A percentile compares a stretch with the other conserved stretches of the same genome.
Conservation (phyloP, 2,113 vertebrate genomes). For the Bubo scandiacus region DNA sequence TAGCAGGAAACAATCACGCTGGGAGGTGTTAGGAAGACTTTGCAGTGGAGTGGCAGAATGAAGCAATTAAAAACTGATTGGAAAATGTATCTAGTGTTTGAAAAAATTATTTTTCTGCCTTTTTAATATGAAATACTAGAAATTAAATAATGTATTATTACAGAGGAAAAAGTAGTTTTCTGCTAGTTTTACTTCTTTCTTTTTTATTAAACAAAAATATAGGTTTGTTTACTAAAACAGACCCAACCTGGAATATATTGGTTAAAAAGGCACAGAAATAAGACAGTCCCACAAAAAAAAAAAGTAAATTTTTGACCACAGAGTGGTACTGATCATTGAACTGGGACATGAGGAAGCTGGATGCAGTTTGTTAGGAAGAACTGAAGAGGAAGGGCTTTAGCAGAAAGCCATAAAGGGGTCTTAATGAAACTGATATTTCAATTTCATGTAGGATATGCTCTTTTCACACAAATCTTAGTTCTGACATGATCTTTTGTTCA, state of each 20-base stretch:
- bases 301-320: not conserved
- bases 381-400: not conserved
- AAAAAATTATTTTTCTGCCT: not conserved
- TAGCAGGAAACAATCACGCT: conserved; percentile 42
- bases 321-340: not conserved
- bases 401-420: not conserved
- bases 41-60: not conserved
- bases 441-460: not conserved
- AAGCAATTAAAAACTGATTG: conserved; percentile 1
- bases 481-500: not conserved
- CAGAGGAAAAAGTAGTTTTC: not conserved
- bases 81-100: not conserved
- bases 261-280: not conserved
- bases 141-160: not conserved
- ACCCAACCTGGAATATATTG: not conserved
- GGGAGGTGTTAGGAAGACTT: conserved; percentile 52
- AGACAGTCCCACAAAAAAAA: not conserved
- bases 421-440: not conserved
- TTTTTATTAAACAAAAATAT: not conserved
- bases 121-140: not conserved
- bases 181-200: not conserved
- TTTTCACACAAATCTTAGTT: not conserved
- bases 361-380: not conserved
- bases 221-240: not conserved
- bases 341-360: not conserved